Conservation (phyloP, 2,888 invertebrate genomes). For the Philereme vetulata region DNA sequence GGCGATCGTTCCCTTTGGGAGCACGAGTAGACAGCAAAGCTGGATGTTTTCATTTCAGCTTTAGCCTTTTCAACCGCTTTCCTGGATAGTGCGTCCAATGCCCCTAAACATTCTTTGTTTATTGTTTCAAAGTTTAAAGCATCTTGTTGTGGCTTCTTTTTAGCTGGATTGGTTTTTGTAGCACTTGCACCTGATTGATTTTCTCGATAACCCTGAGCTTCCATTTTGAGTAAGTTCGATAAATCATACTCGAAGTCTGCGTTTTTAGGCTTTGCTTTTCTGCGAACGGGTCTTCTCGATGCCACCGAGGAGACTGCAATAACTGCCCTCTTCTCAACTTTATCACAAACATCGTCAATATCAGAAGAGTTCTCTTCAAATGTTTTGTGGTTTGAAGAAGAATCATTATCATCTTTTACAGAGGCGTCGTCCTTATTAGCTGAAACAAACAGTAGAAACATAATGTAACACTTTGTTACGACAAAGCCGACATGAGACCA, state of each 20-base stretch:
- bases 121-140: constrained; percentile 50
- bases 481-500: too few species aligned
- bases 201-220: constrained; percentile 77
- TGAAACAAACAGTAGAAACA: constrained; percentile 46
- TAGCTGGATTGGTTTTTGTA: constrained; percentile 55
- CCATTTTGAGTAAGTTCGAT: constrained; percentile 82
- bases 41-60: constrained; percentile 64
- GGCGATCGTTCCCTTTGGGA: constrained; percentile 52
- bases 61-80: constrained; percentile 61
- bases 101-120: constrained; percentile 71
- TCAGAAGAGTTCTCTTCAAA: constrained; percentile 80
- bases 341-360: constrained; percentile 70
- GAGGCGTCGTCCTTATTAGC: constrained; percentile 53
- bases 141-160: constrained; percentile 63
- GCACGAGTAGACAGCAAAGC: constrained; percentile 44
- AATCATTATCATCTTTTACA: constrained; percentile 58
- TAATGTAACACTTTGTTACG: not conserved
- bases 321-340: constrained; percentile 49
- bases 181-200: constrained; percentile 52
- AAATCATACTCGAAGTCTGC: constrained; percentile 90
- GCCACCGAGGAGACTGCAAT: constrained; percentile 52
- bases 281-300: constrained; percentile 85
- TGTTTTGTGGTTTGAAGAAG: constrained; percentile 55
- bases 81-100: constrained; percentile 64
- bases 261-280: constrained; percentile 85